phyloP scores from a whole-genome alignment of 1,140 invertebrate genomes.

The Papilio polytes region DNA sequence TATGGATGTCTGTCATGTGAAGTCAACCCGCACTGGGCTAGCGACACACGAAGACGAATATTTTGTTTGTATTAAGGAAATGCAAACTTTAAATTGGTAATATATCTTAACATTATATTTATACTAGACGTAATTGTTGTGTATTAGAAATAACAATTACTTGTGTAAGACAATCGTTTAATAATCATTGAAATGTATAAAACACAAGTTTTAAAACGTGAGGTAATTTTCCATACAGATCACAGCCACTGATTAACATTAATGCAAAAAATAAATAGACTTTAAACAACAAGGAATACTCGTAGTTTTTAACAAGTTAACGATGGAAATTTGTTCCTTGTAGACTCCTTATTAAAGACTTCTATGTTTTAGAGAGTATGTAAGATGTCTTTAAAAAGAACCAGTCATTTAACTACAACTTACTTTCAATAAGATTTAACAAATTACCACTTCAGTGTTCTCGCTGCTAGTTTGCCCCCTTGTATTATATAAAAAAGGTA shows the following conservation, averaged over 20 bases:
- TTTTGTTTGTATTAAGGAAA: background rate
- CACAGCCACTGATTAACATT: background rate
- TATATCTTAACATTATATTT: background rate
- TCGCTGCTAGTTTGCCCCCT: too few species aligned
- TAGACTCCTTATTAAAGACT: background rate
- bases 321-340: background rate
- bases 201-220: background rate
- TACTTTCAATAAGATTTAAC: too few species aligned
- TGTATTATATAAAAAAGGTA: too few species aligned
- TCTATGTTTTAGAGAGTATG: too few species aligned
- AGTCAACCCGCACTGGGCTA: too few species aligned
- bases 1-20: too few species aligned
- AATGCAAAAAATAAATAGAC: background rate
- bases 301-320: background rate
- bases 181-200: background rate
- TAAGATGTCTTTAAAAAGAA: too few species aligned
- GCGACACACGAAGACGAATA: too few species aligned
- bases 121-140: background rate
- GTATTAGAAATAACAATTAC: background rate
- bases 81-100: background rate
- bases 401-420: too few species aligned
- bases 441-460: too few species aligned
- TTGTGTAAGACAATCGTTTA: background rate
- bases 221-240: conserved; percentile 24
- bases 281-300: background rate